These are phyloP conservation scores for Coelopa frigida DNA, from an alignment of 1,140 invertebrate species.

Conservation along the genomic window DNA sequence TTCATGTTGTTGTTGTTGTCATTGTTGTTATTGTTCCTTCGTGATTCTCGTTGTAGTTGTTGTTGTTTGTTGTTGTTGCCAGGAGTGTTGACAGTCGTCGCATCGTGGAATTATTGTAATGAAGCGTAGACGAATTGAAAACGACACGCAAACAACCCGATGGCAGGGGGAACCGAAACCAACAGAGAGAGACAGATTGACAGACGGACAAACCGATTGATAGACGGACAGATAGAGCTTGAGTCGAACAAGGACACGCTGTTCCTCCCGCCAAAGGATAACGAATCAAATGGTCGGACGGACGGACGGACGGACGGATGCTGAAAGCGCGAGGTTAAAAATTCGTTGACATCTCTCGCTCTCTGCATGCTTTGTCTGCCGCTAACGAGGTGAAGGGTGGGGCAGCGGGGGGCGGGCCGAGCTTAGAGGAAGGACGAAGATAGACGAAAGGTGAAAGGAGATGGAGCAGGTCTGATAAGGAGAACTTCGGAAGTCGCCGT, in stretches of 20 bases:
- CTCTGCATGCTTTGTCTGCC: too few species aligned
- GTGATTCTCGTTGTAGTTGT: too few species aligned
- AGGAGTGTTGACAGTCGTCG: too few species aligned
- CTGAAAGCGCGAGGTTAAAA: not conserved
- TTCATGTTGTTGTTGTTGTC: too few species aligned
- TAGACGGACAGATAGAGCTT: slow-evolving; percentile 9
- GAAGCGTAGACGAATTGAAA: slow-evolving; percentile 39
- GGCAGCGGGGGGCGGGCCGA: too few species aligned
- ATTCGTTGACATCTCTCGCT: slow-evolving; percentile 4
- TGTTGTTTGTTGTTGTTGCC: too few species aligned
- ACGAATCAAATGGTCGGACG: not conserved
- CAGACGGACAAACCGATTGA: slow-evolving; percentile 3
- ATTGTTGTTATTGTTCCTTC: too few species aligned
- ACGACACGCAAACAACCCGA: slow-evolving; percentile 28
- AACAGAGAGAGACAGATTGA: not conserved
- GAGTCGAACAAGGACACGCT: slow-evolving; percentile 5
- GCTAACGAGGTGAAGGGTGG: too few species aligned
- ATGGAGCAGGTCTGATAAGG: too few species aligned
- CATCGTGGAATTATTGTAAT: slow-evolving; percentile 41
- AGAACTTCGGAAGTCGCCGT: too few species aligned
- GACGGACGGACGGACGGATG: not conserved
- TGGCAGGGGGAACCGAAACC: slow-evolving; percentile 1
- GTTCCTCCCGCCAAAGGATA: not conserved
- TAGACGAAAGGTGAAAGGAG: too few species aligned
- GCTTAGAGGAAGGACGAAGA: too few species aligned